Evolutionary conservation across 2,797 vertebrate species (phyloP).

Genomic region (Vireo griseus): DNA sequence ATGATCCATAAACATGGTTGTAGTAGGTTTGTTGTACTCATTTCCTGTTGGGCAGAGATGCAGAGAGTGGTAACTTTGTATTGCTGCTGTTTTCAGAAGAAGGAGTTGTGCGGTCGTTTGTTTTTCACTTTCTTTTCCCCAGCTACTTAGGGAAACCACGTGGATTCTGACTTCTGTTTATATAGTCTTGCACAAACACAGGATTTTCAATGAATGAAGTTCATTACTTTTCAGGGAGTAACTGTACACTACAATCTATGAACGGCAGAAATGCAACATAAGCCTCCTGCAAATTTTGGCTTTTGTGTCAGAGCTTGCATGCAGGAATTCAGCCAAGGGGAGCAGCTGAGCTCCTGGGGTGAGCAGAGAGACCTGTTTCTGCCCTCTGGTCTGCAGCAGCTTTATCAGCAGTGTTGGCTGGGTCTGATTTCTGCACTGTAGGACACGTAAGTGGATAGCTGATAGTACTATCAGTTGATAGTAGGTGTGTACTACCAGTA

Average conservation of each 20-base stretch:
- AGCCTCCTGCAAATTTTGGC: neutral
- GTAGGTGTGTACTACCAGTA: neutral
- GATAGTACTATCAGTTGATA: neutral
- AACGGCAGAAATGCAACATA: neutral
- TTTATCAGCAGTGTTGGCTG: neutral
- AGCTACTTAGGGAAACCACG: neutral
- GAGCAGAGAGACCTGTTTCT: neutral
- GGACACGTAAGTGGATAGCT: neutral
- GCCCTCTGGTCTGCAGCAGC: neutral
- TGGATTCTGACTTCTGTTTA: neutral
- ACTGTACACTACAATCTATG: fast-evolving
- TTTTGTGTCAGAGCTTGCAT: neutral
- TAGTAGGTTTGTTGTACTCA: neutral
- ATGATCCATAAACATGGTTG: constrained; percentile 8
- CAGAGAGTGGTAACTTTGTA: neutral
- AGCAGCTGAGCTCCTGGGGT: neutral
- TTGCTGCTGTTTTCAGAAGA: neutral
- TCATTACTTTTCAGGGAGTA: neutral
- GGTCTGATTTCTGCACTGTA: neutral
- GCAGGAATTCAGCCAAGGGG: neutral
- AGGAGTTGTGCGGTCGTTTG: neutral
- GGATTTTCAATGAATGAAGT: neutral
- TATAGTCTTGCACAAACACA: neutral
- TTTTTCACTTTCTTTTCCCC: neutral
- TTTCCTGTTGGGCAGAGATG: constrained; percentile 16